Percentiles rank a stretch among this genome's conserved stretches.
Conservation (phyloP, 2,797 vertebrate species). For the Argya squamiceps region DNA sequence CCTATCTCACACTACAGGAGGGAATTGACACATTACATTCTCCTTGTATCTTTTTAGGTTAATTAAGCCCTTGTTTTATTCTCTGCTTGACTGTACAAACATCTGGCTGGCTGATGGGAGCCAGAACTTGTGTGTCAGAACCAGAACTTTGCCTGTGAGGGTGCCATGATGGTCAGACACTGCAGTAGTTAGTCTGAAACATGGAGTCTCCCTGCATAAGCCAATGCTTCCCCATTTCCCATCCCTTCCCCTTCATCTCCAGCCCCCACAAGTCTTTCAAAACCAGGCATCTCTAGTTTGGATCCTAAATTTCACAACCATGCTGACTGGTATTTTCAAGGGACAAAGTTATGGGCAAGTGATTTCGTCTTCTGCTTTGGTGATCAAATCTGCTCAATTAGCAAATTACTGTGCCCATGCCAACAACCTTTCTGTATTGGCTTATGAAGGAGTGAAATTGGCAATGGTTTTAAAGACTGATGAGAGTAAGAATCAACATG, state of each 20-base stretch:
- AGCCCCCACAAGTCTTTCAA: background rate
- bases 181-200: background rate
- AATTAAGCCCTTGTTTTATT: background rate
- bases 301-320: background rate
- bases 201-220: fast-evolving
- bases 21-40: background rate
- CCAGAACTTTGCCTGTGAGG: background rate
- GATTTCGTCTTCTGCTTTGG: background rate
- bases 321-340: background rate
- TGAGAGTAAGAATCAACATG: background rate
- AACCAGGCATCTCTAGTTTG: background rate
- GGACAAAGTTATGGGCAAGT: background rate
- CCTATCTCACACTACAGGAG: background rate
- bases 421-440: background rate
- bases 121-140: background rate
- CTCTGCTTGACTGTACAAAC: background rate
- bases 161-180: background rate
- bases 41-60: background rate
- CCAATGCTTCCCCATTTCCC: background rate
- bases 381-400: background rate
- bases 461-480: background rate
- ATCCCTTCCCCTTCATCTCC: background rate
- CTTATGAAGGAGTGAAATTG: background rate
- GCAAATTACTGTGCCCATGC: background rate
- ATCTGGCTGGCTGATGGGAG: background rate